Percentiles rank a stretch among this genome's conserved stretches.
Evolutionary conservation across 2,888 invertebrate species (phyloP).

Genomic region (Beris chalybata): DNA sequence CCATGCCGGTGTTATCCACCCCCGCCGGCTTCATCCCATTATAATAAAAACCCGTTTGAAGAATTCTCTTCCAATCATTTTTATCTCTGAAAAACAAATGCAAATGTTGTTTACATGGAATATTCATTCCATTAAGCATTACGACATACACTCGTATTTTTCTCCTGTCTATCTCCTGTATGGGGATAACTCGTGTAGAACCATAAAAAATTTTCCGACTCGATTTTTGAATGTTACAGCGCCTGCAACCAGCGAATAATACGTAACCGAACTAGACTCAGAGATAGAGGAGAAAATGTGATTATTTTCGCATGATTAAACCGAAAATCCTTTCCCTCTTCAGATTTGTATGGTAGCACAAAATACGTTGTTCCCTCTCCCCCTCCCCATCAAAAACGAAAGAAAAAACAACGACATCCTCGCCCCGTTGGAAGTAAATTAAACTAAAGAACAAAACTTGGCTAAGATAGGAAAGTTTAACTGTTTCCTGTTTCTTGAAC

Average conservation of each 20-base stretch:
- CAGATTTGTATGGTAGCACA: too few species aligned
- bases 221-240: too few species aligned
- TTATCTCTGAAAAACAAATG: constrained; percentile 9
- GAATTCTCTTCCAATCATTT: constrained; percentile 7
- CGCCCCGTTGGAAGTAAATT: too few species aligned
- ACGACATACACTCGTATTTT: neutral
- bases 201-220: neutral
- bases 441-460: too few species aligned
- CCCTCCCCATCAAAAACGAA: too few species aligned
- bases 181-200: neutral
- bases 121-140: constrained; percentile 8
- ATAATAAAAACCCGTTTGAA: neutral
- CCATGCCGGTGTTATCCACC: too few species aligned
- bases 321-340: neutral
- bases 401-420: too few species aligned
- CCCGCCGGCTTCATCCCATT: too few species aligned
- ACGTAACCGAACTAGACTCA: neutral
- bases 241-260: too few species aligned
- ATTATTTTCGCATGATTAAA: constrained; percentile 15
- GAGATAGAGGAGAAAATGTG: neutral
- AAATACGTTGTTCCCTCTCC: too few species aligned
- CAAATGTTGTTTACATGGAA: constrained; percentile 15
- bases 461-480: too few species aligned
- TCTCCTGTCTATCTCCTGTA: neutral
- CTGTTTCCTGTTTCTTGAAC: too few species aligned